Evolutionary conservation across 2,113 vertebrate genomes (phyloP).

Genomic region (Copsychus sechellarum): DNA sequence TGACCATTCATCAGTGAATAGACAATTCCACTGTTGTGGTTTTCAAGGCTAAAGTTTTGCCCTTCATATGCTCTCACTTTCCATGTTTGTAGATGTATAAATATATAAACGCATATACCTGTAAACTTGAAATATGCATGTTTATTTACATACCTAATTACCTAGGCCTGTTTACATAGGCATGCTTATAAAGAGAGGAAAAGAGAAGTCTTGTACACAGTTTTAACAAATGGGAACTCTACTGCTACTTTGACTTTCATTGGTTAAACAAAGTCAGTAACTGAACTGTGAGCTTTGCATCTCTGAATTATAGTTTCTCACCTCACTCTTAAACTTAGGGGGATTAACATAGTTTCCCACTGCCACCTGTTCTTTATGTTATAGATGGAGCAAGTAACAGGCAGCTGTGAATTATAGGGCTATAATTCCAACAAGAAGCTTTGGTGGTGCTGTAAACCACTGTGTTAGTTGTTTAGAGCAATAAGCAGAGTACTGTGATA

Average conservation of each 20-base stretch:
- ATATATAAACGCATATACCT: not conserved
- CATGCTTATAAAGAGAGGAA: not conserved
- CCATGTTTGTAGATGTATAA: not conserved
- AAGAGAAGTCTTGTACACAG: not conserved
- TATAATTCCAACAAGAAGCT: slow-evolving; percentile 25
- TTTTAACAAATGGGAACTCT: not conserved
- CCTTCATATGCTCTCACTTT: not conserved
- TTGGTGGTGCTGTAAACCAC: slow-evolving; percentile 3
- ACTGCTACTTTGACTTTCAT: not conserved
- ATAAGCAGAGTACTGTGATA: not conserved
- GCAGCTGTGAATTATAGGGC: slow-evolving; percentile 49
- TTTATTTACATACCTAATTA: not conserved
- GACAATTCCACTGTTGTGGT: not conserved
- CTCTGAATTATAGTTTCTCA: slow-evolving; percentile 2
- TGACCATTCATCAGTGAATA: not conserved
- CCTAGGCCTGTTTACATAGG: not conserved
- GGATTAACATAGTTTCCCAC: slow-evolving; percentile 29
- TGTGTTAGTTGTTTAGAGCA: not conserved
- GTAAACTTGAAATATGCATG: not conserved
- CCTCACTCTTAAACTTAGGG: not conserved
- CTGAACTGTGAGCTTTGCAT: not conserved
- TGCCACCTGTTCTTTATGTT: slow-evolving; percentile 50
- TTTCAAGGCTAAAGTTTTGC: not conserved
- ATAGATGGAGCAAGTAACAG: slow-evolving; percentile 17
- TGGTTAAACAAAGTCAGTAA: not conserved